Evolutionary conservation across 2,113 vertebrate species (phyloP).

Genomic region (Glaucidium brasilianum): DNA sequence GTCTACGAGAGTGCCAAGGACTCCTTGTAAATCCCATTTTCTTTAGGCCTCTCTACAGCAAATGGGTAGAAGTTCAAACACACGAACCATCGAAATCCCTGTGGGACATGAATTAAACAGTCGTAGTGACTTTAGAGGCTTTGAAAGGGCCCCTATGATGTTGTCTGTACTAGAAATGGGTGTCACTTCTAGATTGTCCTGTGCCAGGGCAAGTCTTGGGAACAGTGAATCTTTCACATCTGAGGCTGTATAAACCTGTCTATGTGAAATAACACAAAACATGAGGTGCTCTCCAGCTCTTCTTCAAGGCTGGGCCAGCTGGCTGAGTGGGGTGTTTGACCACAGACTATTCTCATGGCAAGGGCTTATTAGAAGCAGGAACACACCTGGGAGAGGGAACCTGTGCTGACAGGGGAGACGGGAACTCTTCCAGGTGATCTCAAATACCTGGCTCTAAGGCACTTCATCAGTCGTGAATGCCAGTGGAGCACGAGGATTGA

Average conservation of each 20-base stretch:
- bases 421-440: not conserved
- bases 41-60: not conserved
- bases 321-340: not conserved
- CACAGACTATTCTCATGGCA: not conserved
- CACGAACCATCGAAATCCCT: not conserved
- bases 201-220: not conserved
- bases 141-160: not conserved
- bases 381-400: not conserved
- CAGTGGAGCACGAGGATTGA: not conserved
- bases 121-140: not conserved
- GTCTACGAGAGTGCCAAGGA: not conserved
- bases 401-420: accelerated
- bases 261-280: not conserved
- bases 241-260: not conserved
- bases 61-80: not conserved
- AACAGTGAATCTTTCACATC: not conserved
- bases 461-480: not conserved
- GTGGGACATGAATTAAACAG: not conserved
- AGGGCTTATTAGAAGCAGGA: not conserved
- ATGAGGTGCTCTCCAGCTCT: not conserved
- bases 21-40: not conserved
- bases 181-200: not conserved
- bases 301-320: not conserved
- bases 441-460: not conserved
- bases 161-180: not conserved